Evolutionary conservation across 2,888 invertebrate genomes (phyloP), one percentile per base, ranked within the genome.

Genomic region (Trichacis sp.): DNA sequence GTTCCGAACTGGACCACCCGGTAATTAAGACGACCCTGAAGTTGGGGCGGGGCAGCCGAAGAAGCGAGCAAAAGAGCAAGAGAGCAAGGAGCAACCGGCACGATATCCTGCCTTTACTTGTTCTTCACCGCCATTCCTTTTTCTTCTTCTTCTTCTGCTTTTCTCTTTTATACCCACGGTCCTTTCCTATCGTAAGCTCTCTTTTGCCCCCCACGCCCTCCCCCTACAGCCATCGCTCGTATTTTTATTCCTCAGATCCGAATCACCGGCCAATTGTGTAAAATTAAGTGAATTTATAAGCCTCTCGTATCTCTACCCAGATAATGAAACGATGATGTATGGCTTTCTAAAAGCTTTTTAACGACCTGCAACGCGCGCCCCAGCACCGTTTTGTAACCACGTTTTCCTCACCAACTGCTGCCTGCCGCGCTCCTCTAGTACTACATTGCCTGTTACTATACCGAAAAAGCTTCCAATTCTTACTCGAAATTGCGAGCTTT

Each of bases 1-100:
- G 75, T 78, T 78, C 71, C 75, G 75, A 78, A 77, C 74, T 78
- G 77, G 79, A 79, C 79, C 79, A 79, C 79, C 78, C 79, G 79
- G 77, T 79, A 79, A 79, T 79, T 79, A 79, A 77, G 77, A 78
- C 78, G 77, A 79, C 77, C 79, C 78, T 78, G 79, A 77, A 76
- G 75, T 69, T 69, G 73, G 76, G 77, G 78, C 77, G 78, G 77
- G 72, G 77, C 76, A 73, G 73, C 75, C 4, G 4, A 24, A 3
- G 8, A 24, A 8, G 4, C 3, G 24, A 3, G 8, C n/a, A n/a
- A n/a, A n/a, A n/a, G n/a, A n/a, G n/a, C n/a, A n/a, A n/a, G n/a
- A n/a, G n/a, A n/a, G n/a, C n/a, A n/a, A n/a, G n/a, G n/a, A 33
- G 33, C 33, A 76, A 73, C 75, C 74, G 72, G 73, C 75, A 73